Conservation (phyloP, 2,888 invertebrate genomes). For the Melanotus villosus region DNA sequence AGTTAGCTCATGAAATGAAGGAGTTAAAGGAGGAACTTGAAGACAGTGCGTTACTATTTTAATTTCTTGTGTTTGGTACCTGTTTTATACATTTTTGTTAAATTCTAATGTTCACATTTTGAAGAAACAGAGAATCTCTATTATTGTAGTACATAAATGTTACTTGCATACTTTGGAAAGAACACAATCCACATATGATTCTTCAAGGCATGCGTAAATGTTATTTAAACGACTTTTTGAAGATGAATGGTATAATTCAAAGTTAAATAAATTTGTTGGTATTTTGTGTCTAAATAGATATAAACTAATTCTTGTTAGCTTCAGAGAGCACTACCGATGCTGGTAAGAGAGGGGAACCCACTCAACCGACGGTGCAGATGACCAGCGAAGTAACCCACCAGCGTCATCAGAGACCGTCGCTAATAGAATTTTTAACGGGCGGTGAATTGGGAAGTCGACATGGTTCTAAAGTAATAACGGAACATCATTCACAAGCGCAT, state of each 20-base stretch:
- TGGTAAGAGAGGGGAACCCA: constrained; percentile 64
- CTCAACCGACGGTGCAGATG: constrained; percentile 68
- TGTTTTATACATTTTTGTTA: too few species aligned
- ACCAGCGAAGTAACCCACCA: constrained; percentile 67
- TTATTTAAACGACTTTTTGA: too few species aligned
- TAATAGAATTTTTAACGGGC: constrained; percentile 79
- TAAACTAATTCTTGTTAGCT: constrained; percentile 54
- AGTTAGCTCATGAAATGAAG: constrained; percentile 88
- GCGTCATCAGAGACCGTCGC: constrained; percentile 76
- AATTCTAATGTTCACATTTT: too few species aligned
- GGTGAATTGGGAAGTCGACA: constrained; percentile 64
- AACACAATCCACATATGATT: too few species aligned
- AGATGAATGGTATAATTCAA: too few species aligned
- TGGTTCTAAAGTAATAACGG: constrained; percentile 57
- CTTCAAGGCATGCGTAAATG: too few species aligned
- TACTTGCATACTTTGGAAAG: too few species aligned
- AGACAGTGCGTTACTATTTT: constrained; percentile 69
- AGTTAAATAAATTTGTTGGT: not conserved
- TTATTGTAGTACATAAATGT: too few species aligned
- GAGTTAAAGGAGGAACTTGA: constrained; percentile 90
- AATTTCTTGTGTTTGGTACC: not conserved
- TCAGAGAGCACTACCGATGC: constrained; percentile 61
- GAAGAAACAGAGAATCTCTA: too few species aligned
- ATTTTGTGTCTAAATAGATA: constrained; percentile 28
- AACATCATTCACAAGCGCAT: constrained; percentile 37